Evolutionary conservation across 2,113 vertebrate genomes (phyloP).

Genomic region (Rhagologus leucostigma): DNA sequence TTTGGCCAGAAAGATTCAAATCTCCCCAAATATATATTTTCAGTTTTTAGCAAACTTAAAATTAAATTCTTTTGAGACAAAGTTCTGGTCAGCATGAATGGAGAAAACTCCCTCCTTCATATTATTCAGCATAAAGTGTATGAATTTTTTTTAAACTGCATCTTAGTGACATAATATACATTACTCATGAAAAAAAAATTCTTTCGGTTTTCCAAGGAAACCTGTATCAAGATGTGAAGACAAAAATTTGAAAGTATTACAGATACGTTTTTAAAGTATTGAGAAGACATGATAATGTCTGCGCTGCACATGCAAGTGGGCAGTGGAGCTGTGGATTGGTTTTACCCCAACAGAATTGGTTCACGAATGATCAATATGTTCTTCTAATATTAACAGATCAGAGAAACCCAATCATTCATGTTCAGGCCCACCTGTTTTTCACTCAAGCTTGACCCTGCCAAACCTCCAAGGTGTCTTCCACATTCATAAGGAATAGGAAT

Average conservation of each 20-base stretch:
- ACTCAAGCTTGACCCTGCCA: neutral
- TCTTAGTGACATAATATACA: neutral
- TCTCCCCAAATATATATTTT: neutral
- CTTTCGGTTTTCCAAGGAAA: neutral
- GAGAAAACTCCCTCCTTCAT: fast-evolving
- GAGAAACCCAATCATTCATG: neutral
- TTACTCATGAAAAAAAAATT: neutral
- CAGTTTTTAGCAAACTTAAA: neutral
- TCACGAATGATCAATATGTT: neutral
- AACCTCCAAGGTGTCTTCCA: neutral
- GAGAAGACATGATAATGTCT: neutral
- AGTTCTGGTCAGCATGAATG: neutral
- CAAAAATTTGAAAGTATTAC: neutral
- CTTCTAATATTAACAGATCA: neutral
- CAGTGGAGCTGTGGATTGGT: neutral
- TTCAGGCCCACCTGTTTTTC: neutral
- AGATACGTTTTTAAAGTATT: neutral
- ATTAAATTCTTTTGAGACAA: neutral
- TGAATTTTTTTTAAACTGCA: neutral
- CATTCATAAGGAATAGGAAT: neutral
- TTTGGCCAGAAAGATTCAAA: neutral
- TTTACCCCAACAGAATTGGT: neutral
- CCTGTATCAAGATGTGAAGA: neutral
- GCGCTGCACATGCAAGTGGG: neutral
- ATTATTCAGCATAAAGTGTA: neutral